Evolutionary conservation across 2,888 invertebrate species (phyloP).

Genomic region (Sepioteuthis lessoniana): DNA sequence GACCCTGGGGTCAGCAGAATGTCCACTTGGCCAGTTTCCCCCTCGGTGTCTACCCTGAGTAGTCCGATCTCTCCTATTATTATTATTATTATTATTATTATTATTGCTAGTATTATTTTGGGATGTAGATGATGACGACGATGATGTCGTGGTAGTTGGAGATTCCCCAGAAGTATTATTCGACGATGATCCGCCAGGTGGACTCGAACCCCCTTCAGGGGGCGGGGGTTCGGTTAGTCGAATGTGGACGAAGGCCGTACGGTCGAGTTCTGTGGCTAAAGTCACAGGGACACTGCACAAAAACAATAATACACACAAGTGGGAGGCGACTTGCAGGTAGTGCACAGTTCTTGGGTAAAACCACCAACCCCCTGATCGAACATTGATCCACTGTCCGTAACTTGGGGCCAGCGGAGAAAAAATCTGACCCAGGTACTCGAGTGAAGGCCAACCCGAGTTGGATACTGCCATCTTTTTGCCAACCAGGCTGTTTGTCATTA

Average conservation of each 20-base stretch:
- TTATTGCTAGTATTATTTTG: background rate
- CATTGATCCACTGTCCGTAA: conserved; percentile 10
- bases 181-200: background rate
- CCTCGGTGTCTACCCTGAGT: background rate
- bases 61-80: background rate
- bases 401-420: background rate
- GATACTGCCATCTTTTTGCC: background rate
- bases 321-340: background rate
- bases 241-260: conserved; percentile 16
- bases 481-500: background rate
- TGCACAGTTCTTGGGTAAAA: background rate
- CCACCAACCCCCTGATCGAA: conserved; percentile 8
- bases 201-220: background rate
- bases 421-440: background rate
- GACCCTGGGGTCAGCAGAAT: background rate
- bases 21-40: background rate
- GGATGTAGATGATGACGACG: background rate
- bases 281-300: background rate
- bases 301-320: background rate
- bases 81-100: background rate
- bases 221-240: background rate
- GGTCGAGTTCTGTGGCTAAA: background rate
- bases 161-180: background rate
- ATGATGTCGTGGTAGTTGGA: background rate
- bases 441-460: conserved; percentile 21